Percentiles rank a stretch among this genome's conserved stretches.
Evolutionary conservation across 2,113 vertebrate species (phyloP).

Genomic region (Zosterops lateralis): DNA sequence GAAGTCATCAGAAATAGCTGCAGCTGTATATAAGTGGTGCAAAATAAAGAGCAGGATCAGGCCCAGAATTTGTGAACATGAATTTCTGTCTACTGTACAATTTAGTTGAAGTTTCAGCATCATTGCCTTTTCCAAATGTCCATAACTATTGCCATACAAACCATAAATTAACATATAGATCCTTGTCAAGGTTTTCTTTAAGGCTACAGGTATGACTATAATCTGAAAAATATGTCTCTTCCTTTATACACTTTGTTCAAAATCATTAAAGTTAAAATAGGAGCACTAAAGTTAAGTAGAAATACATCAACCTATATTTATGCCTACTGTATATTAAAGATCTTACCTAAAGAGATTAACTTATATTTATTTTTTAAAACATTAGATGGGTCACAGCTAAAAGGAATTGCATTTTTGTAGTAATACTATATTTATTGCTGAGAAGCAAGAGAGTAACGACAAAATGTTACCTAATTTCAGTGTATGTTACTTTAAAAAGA

Average conservation of each 20-base stretch:
- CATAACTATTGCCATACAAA: constrained; percentile 13
- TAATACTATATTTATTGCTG: background rate
- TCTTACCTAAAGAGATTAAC: constrained; percentile 16
- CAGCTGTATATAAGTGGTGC: background rate
- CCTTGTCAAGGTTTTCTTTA: constrained; percentile 39
- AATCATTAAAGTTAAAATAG: constrained; percentile 41
- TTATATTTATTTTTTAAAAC: constrained; percentile 50
- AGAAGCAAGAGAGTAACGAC: background rate
- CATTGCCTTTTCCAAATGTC: background rate
- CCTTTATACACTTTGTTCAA: background rate
- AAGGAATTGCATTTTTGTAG: constrained; percentile 2
- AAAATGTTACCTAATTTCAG: background rate
- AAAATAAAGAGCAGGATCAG: constrained; percentile 25
- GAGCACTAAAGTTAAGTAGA: constrained; percentile 40
- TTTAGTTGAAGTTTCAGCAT: constrained; percentile 32
- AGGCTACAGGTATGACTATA: background rate
- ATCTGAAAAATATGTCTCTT: background rate
- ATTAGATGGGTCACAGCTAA: background rate
- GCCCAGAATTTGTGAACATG: background rate
- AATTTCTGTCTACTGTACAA: constrained; percentile 30
- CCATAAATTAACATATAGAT: constrained; percentile 1
- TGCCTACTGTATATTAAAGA: constrained; percentile 26
- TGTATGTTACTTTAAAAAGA: constrained; percentile 12
- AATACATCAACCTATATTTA: constrained; percentile 27
- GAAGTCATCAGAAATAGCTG: background rate